These are phyloP conservation scores for Potamarius usumacintae DNA, from an alignment of 2,113 vertebrate species.

Conservation along the genomic window DNA sequence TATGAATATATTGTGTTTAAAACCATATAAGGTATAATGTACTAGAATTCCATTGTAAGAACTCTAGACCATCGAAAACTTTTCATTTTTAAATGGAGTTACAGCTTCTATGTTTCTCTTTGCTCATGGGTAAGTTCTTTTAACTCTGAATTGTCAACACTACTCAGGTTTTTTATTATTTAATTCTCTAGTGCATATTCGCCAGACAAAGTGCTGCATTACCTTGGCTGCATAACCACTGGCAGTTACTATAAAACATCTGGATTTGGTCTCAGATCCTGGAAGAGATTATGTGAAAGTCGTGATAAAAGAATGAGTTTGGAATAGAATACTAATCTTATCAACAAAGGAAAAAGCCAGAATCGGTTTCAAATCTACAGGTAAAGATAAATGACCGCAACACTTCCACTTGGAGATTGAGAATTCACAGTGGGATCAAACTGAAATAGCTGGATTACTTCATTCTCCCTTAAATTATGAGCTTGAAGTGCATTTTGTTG, in stretches of 20 bases:
- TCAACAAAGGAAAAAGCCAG: constrained; percentile 4
- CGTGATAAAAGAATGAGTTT: constrained; percentile 22
- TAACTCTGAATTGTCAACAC: background rate
- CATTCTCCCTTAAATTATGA: background rate
- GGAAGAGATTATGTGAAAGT: constrained; percentile 18
- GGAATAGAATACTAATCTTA: background rate
- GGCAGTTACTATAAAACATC: constrained; percentile 21
- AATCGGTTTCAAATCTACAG: background rate
- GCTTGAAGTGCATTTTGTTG: constrained; percentile 11
- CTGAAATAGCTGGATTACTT: background rate
- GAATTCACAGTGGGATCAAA: background rate
- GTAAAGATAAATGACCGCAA: constrained; percentile 1
- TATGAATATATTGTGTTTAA: background rate
- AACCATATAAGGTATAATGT: background rate
- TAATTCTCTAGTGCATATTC: background rate
- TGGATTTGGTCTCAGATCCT: constrained; percentile 12
- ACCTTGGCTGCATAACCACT: background rate
- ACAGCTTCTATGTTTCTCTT: background rate
- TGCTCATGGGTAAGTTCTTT: background rate
- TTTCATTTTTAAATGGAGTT: background rate
- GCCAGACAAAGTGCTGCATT: background rate
- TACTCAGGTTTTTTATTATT: background rate
- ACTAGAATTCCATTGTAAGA: background rate
- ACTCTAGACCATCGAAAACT: background rate
- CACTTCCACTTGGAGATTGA: background rate